Evolutionary conservation across 2,797 vertebrate genomes (phyloP).

Genomic region (Gallinago stenura): DNA sequence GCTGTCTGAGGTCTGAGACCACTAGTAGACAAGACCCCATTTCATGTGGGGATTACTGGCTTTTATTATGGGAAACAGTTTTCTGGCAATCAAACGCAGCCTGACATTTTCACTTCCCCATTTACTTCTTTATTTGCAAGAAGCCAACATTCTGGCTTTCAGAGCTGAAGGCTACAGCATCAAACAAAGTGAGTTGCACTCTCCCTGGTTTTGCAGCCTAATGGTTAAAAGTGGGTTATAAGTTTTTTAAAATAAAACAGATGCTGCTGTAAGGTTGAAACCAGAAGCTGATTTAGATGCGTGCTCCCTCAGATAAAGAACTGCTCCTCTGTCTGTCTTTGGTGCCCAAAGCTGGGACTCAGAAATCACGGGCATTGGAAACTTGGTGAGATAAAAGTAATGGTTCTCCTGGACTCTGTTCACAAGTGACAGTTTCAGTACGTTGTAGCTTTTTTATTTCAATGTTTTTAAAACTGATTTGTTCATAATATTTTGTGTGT

Average conservation of each 20-base stretch:
- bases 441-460: neutral
- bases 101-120: slow-evolving; percentile 25
- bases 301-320: neutral
- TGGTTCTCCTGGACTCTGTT: neutral
- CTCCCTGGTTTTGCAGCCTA: neutral
- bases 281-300: neutral
- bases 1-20: neutral
- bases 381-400: neutral
- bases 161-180: neutral
- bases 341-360: neutral
- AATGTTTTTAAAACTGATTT: neutral
- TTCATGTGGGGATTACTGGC: neutral
- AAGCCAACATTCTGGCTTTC: slow-evolving; percentile 9
- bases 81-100: neutral
- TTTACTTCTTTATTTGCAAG: slow-evolving; percentile 17
- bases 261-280: neutral
- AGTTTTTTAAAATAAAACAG: neutral
- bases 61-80: neutral
- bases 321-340: neutral
- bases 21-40: neutral
- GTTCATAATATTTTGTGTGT: slow-evolving; percentile 65
- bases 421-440: neutral
- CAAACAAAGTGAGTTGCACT: neutral
- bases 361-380: neutral
- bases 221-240: neutral